Evolutionary conservation across 2,888 invertebrate genomes (phyloP).

Genomic region (Leptopilina syphax): DNA sequence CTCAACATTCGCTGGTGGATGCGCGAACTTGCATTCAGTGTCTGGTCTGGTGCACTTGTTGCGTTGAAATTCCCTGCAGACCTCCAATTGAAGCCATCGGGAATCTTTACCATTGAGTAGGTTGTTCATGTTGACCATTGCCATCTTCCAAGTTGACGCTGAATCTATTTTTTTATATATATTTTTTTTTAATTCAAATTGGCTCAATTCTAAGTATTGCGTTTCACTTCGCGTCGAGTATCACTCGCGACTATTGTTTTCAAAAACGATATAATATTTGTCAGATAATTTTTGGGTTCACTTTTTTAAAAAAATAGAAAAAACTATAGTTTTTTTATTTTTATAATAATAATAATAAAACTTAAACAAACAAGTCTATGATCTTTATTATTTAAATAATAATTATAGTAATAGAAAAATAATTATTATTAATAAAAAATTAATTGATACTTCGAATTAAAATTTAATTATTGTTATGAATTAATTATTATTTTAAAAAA

Average conservation of each 20-base stretch:
- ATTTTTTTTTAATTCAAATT: too few species aligned
- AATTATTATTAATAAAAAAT: too few species aligned
- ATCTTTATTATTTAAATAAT: too few species aligned
- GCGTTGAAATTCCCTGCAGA: conserved; percentile 99
- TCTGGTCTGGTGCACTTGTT: conserved; percentile 99
- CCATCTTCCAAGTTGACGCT: conserved; percentile 77
- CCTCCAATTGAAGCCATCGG: conserved; percentile 99
- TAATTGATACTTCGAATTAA: too few species aligned
- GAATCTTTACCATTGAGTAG: conserved; percentile 99
- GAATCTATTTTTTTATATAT: conserved; percentile 38
- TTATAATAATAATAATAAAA: too few species aligned
- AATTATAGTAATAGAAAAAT: too few species aligned
- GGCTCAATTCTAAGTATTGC: conserved; percentile 45
- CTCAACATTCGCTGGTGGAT: conserved; percentile 99
- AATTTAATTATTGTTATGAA: too few species aligned
- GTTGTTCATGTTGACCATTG: conserved; percentile 98
- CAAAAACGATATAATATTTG: conserved; percentile 58
- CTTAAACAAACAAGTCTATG: too few species aligned
- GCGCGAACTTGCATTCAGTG: conserved; percentile 99
- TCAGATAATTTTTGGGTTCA: conserved; percentile 51
- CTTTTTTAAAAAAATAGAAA: not conserved
- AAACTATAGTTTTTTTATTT: too few species aligned
- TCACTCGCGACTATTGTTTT: conserved; percentile 61
- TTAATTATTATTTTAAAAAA: too few species aligned
- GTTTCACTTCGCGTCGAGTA: conserved; percentile 58